phyloP scores from a whole-genome alignment of 2,888 invertebrate species.

The Tenthredo mesomela region DNA sequence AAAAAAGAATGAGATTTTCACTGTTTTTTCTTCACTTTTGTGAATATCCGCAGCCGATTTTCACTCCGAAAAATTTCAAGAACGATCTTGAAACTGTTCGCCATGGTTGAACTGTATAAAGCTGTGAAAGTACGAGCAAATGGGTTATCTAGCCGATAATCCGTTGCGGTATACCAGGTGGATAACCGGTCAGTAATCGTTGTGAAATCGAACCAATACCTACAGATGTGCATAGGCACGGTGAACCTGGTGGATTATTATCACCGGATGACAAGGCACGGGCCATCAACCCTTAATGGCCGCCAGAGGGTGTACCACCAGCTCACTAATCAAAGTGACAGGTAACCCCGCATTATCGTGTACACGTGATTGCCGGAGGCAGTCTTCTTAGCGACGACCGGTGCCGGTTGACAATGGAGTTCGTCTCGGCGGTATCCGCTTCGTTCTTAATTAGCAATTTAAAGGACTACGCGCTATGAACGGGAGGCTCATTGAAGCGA shows the following conservation, averaged over 20 bases:
- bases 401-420: constrained; percentile 23
- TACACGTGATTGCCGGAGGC: constrained; percentile 22
- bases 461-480: neutral
- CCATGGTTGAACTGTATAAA: neutral
- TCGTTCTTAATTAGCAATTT: constrained; percentile 31
- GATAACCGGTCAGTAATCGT: neutral
- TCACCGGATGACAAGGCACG: constrained; percentile 16
- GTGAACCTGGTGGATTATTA: constrained; percentile 35
- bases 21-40: too few species aligned
- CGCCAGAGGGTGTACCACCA: constrained; percentile 26
- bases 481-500: neutral
- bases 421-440: constrained; percentile 18
- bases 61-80: too few species aligned
- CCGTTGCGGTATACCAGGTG: neutral
- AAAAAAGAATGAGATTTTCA: too few species aligned
- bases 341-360: constrained; percentile 24
- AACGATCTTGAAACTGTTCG: neutral
- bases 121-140: neutral
- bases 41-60: too few species aligned
- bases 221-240: neutral
- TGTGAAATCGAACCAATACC: constrained; percentile 16
- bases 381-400: constrained; percentile 10
- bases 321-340: constrained; percentile 28
- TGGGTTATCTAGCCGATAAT: neutral
- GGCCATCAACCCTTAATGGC: constrained; percentile 15